These are phyloP conservation scores for Austrofundulus limnaeus DNA, from an alignment of 2,113 vertebrate genomes.

Conservation along the genomic window DNA sequence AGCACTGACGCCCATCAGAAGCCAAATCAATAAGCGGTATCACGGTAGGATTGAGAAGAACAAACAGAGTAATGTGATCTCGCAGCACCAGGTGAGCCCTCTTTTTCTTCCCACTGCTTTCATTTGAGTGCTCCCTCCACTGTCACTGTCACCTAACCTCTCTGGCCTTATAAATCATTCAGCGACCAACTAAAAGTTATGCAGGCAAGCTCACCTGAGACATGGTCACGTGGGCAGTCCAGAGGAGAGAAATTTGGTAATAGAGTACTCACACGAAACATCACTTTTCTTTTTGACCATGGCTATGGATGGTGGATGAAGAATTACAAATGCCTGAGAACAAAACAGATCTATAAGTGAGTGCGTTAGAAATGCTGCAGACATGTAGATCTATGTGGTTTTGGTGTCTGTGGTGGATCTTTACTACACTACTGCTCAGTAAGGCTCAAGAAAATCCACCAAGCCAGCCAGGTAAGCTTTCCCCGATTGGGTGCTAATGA, in stretches of 20 bases:
- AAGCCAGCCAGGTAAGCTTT: constrained; percentile 74
- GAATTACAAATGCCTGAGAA: not conserved
- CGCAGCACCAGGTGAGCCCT: constrained; percentile 36
- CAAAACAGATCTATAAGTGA: not conserved
- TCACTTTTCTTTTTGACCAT: constrained; percentile 12
- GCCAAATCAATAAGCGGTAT: constrained; percentile 75
- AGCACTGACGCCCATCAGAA: constrained; percentile 6
- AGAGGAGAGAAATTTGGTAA: constrained; percentile 6
- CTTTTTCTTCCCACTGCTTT: constrained; percentile 39
- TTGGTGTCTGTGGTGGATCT: constrained; percentile 44
- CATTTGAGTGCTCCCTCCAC: constrained; percentile 28
- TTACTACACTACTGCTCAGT: constrained; percentile 8
- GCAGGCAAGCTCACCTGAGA: constrained; percentile 34
- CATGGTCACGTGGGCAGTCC: constrained; percentile 2
- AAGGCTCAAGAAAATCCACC: constrained; percentile 26
- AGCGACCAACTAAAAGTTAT: constrained; percentile 63
- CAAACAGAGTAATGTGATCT: constrained; percentile 68
- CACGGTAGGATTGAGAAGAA: constrained; percentile 54
- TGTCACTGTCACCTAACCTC: constrained; percentile 71
- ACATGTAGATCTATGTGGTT: constrained; percentile 13
- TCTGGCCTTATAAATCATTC: constrained; percentile 75
- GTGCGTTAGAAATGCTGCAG: constrained; percentile 18
- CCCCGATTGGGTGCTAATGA: not conserved
- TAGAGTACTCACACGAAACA: not conserved
- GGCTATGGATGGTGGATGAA: constrained; percentile 8